Evolutionary conservation across 2,797 vertebrate species (phyloP).

Genomic region (Aplochiton taeniatus): DNA sequence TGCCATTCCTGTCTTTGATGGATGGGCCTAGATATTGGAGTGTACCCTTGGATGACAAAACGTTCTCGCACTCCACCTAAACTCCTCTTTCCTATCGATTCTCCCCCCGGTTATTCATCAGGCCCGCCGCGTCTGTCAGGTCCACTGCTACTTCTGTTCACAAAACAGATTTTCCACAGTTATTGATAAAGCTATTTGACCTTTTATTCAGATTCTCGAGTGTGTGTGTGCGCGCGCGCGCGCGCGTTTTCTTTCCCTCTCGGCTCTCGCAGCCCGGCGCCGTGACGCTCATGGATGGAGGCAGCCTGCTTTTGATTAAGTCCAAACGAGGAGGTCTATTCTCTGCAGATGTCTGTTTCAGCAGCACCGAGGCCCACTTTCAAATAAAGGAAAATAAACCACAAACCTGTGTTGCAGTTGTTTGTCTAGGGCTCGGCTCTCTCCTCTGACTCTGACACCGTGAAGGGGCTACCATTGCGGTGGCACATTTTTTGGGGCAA

Average conservation of each 20-base stretch:
- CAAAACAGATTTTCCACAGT: conserved; percentile 75
- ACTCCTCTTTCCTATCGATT: conserved; percentile 80
- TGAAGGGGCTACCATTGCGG: too few relatives aligned
- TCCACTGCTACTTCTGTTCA: conserved; percentile 72
- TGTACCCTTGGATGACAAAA: conserved; percentile 81
- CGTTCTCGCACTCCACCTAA: conserved; percentile 77
- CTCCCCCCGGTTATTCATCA: conserved; percentile 78
- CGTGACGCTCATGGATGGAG: conserved; percentile 69
- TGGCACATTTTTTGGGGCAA: too few relatives aligned
- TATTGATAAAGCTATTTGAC: conserved; percentile 80
- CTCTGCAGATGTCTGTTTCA: conserved; percentile 77
- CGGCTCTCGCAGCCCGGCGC: conserved; percentile 63
- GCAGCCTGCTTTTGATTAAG: conserved; percentile 79
- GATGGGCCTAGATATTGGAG: conserved; percentile 81
- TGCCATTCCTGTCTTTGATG: conserved; percentile 75
- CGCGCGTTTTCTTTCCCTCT: conserved; percentile 68
- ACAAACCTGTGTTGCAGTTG: conserved; percentile 71
- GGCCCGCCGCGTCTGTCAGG: conserved; percentile 77
- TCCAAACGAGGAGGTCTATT: conserved; percentile 77
- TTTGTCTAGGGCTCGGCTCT: conserved; percentile 54
- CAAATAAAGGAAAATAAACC: conserved; percentile 72
- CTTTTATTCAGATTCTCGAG: conserved; percentile 73
- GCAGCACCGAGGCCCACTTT: conserved; percentile 60
- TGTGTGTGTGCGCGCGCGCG: conserved; percentile 42
- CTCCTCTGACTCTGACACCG: background rate